A percentile compares a stretch with the other conserved stretches of the same genome.
Evolutionary conservation across 2,113 vertebrate genomes (phyloP).

Genomic region (Dicrurus megarhynchus): DNA sequence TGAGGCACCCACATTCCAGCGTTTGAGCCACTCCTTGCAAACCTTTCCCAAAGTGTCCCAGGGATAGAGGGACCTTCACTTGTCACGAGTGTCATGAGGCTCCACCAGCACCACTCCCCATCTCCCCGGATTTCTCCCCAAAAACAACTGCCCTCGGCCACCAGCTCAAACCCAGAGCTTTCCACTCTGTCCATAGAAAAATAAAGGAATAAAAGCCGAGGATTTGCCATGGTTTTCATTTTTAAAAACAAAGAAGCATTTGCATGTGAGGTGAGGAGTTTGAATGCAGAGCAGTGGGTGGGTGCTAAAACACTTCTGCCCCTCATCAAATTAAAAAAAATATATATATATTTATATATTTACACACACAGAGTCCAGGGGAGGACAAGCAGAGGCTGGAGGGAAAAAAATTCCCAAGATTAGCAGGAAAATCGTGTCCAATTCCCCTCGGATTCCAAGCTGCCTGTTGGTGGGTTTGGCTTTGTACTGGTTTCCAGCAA

Average conservation of each 20-base stretch:
- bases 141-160: not conserved
- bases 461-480: not conserved
- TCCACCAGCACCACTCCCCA: not conserved
- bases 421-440: not conserved
- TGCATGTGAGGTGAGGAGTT: not conserved
- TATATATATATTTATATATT: not conserved
- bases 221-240: not conserved
- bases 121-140: not conserved
- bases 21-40: not conserved
- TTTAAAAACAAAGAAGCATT: not conserved
- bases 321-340: not conserved
- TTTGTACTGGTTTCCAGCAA: not conserved
- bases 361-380: not conserved
- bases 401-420: not conserved
- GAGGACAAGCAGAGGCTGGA: not conserved
- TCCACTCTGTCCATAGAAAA: not conserved
- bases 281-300: not conserved
- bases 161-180: not conserved
- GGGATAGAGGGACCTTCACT: not conserved
- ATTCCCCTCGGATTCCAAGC: not conserved
- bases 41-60: not conserved
- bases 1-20: not conserved
- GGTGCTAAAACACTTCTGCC: not conserved
- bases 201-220: not conserved
- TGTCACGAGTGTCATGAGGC: fast-evolving